Evolutionary conservation across 2,888 invertebrate species (phyloP).

Genomic region (Heterodera filipjevi): DNA sequence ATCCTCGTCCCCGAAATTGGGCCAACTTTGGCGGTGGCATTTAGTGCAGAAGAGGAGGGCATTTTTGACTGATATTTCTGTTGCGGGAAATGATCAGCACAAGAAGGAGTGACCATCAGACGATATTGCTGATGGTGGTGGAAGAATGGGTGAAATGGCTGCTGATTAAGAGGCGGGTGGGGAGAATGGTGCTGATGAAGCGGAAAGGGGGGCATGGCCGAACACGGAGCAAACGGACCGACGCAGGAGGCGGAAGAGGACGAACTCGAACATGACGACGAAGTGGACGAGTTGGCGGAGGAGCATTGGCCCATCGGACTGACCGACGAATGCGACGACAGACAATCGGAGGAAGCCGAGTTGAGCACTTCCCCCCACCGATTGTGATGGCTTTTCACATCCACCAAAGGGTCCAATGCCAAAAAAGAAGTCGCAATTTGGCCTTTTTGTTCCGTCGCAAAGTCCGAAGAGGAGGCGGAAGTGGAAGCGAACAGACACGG

Average conservation of each 20-base stretch:
- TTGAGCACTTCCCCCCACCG: neutral
- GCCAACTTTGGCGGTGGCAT: neutral
- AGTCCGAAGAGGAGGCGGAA: neutral
- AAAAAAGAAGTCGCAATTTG: neutral
- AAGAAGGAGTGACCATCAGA: neutral
- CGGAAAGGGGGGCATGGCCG: neutral
- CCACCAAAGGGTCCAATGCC: neutral
- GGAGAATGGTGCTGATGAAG: neutral
- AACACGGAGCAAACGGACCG: neutral
- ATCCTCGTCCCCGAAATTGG: slow-evolving; percentile 29
- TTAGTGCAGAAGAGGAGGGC: neutral
- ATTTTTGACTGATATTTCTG: slow-evolving; percentile 9
- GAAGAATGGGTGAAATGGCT: neutral
- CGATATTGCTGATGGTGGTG: neutral
- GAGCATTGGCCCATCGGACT: slow-evolving; percentile 14
- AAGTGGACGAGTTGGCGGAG: slow-evolving; percentile 15
- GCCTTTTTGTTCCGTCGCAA: neutral
- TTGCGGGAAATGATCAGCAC: slow-evolving; percentile 13
- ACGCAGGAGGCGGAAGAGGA: slow-evolving; percentile 5
- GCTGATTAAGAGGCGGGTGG: neutral
- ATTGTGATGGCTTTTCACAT: neutral
- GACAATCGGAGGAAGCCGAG: neutral
- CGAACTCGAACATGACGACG: neutral
- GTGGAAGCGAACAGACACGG: slow-evolving; percentile 34
- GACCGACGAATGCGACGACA: neutral